These are phyloP conservation scores for Pelodytes ibericus DNA, from an alignment of 2,797 vertebrate genomes.

Conservation along the genomic window DNA sequence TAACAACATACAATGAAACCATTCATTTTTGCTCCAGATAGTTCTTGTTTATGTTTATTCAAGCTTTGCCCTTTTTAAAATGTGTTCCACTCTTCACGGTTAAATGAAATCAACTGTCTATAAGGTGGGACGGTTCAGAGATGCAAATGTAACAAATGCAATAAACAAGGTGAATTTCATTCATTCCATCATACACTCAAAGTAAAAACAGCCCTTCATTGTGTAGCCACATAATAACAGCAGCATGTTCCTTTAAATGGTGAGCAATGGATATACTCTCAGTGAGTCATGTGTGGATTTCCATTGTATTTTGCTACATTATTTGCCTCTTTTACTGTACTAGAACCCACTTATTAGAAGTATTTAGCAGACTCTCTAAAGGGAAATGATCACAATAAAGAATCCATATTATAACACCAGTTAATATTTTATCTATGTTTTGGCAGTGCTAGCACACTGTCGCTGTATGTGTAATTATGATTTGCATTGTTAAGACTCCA, in stretches of 20 bases:
- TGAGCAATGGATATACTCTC: background rate
- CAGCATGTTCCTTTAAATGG: background rate
- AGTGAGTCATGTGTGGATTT: background rate
- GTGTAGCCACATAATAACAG: background rate
- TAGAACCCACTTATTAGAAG: background rate
- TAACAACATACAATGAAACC: background rate
- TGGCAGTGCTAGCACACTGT: too few relatives aligned
- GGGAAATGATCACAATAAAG: background rate
- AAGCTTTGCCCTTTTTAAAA: slow-evolving; percentile 5
- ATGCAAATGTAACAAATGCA: slow-evolving; percentile 68
- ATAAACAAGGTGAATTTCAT: background rate
- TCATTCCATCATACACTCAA: background rate
- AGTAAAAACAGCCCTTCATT: background rate
- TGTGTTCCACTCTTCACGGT: slow-evolving; percentile 63
- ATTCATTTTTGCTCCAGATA: background rate
- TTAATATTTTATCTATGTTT: too few relatives aligned
- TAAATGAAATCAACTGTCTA: background rate
- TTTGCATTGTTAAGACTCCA: too few relatives aligned
- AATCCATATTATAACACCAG: too few relatives aligned
- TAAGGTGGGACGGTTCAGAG: slow-evolving; percentile 60
- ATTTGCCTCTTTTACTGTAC: background rate
- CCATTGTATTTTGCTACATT: background rate
- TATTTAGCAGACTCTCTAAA: background rate
- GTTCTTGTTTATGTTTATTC: too few relatives aligned
- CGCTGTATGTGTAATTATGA: too few relatives aligned